Conservation (phyloP, 2,888 invertebrate genomes). For the Agrotis puta region DNA sequence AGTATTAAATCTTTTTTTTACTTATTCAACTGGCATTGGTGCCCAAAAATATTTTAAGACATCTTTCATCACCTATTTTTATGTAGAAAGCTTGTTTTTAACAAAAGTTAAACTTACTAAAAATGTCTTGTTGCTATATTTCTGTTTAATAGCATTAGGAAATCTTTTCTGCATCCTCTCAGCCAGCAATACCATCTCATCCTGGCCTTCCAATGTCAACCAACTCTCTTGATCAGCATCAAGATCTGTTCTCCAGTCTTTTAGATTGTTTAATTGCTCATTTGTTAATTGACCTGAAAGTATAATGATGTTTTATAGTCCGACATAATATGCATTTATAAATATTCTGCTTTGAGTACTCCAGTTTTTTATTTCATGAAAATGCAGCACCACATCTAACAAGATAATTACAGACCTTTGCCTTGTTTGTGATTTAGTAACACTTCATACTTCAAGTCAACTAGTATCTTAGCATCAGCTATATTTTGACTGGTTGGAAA, state of each 20-base stretch:
- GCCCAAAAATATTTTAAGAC: no score
- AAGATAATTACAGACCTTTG: conserved; percentile 81
- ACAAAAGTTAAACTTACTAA: conserved; percentile 82
- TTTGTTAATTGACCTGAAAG: conserved; percentile 81
- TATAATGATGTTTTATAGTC: no score
- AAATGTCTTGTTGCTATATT: conserved; percentile 92
- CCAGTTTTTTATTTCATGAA: no score
- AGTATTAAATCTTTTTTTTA: no score
- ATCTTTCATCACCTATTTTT: no score
- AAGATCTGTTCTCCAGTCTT: conserved; percentile 91
- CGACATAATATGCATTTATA: no score
- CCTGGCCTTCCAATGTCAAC: conserved; percentile 94
- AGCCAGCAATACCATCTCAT: conserved; percentile 94
- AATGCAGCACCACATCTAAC: neutral
- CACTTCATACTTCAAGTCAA: conserved; percentile 89
- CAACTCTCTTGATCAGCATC: conserved; percentile 90
- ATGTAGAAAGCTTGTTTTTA: no score
- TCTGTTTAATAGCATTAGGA: conserved; percentile 91
- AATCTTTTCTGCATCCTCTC: conserved; percentile 94
- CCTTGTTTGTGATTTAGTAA: conserved; percentile 85
- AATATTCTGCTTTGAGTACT: no score
- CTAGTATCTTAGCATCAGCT: conserved; percentile 88
- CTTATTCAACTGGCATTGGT: no score
- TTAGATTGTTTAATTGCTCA: conserved; percentile 85
- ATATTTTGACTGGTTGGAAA: conserved; percentile 92